Evolutionary conservation across 2,888 invertebrate genomes (phyloP).

Genomic region (Aphidius colemani): DNA sequence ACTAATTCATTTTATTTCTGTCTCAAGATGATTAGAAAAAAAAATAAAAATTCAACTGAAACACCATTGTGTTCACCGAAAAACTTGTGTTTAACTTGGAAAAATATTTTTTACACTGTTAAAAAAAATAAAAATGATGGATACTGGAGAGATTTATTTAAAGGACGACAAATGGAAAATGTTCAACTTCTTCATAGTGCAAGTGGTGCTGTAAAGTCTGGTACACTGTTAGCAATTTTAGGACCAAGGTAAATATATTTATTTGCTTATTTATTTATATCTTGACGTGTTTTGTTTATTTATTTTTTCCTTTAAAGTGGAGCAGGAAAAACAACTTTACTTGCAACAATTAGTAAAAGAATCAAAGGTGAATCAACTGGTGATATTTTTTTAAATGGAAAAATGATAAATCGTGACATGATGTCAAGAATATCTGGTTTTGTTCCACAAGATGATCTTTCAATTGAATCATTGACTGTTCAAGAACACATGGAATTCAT

Average conservation of each 20-base stretch:
- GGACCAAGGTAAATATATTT: slow-evolving; percentile 69
- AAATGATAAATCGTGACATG: slow-evolving; percentile 66
- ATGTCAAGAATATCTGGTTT: slow-evolving; percentile 81
- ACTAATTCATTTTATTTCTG: slow-evolving; percentile 7
- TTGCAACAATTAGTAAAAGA: slow-evolving; percentile 75
- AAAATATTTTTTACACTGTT: slow-evolving; percentile 44
- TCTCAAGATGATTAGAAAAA: slow-evolving; percentile 29
- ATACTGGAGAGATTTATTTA: slow-evolving; percentile 61
- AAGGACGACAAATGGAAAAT: slow-evolving; percentile 62
- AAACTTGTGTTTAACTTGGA: slow-evolving; percentile 46
- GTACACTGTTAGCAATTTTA: slow-evolving; percentile 75
- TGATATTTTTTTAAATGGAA: slow-evolving; percentile 74
- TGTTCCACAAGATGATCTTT: slow-evolving; percentile 84
- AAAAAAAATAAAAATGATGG: slow-evolving; percentile 38
- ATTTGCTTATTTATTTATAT: too few species aligned
- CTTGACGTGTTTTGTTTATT: too few species aligned
- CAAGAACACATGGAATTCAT: slow-evolving; percentile 85
- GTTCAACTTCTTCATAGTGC: slow-evolving; percentile 67
- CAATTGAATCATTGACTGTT: slow-evolving; percentile 78
- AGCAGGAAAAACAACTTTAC: slow-evolving; percentile 76
- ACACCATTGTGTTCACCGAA: slow-evolving; percentile 27
- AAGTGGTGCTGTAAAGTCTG: slow-evolving; percentile 71
- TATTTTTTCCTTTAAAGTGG: slow-evolving; percentile 62
- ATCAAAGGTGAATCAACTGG: slow-evolving; percentile 72
- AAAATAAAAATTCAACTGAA: slow-evolving; percentile 22